Evolutionary conservation across 2,888 invertebrate genomes (phyloP), one percentile per base, ranked within the genome.

Genomic region (Dorcus hopei): DNA sequence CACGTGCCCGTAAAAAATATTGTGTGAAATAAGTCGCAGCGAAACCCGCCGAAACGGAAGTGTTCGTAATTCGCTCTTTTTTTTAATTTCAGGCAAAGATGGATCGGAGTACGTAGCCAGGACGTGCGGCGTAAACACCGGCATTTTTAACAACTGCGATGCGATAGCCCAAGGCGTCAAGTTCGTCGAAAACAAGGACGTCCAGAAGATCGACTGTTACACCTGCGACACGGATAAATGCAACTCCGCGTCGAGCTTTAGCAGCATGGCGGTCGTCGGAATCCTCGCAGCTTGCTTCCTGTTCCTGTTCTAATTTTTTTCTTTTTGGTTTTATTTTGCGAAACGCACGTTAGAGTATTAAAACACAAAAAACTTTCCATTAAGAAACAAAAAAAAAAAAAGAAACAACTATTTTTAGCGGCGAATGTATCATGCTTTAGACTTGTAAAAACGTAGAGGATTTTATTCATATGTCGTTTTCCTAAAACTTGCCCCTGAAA

Each of bases 211-310:
- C 14, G 53, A 64, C 11, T 76, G 76, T 62, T 67, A 61, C 53
- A 71, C 72, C 38, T 76, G 76, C 65, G 70, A 72, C 43, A 66
- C 67, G 4, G 76, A 76, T 54, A 73, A 74, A 54, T 76, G 76
- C 58, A 76, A 76, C 54, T 73, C 75, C 3, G 73, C 75, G 19
- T 41, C 59, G 52, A 54, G 70, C 58, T 52, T 54, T 62, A 38
- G 59, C 65, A 26, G 67, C 61, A 61, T 63, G 50, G 66, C 72
- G 4, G 48, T 74, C 19, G 23, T 72, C 33, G 72, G 71, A 38
- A 50, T 76, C 9, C 38, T 74, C 14, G 54, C 72, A 23, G 74
- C 74, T 5, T 62, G 70, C 41, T 53, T 73, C 9, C 66, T 70
- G 42, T 75, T 73, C 64, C 52, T 74, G 26, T 67, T 75, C 52